Conservation (phyloP, 2,888 invertebrate genomes). For the Ptychoptera albimana region DNA sequence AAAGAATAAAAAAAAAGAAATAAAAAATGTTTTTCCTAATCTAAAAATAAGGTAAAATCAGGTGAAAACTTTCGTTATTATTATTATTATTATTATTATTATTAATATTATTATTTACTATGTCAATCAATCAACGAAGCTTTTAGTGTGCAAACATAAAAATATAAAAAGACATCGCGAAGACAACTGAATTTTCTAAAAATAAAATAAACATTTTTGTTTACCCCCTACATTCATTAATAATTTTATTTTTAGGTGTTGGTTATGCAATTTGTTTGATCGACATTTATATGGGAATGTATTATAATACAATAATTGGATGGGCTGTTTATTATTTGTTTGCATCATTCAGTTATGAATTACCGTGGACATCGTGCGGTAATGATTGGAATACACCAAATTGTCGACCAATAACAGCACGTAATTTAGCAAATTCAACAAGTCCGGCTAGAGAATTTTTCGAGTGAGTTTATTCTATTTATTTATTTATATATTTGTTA, state of each 20-base stretch:
- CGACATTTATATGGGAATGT: slow-evolving; percentile 91
- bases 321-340: slow-evolving; percentile 88
- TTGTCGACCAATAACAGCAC: slow-evolving; percentile 50
- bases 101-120: too few species aligned
- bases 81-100: neutral
- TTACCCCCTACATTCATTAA: neutral
- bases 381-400: slow-evolving; percentile 74
- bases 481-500: slow-evolving; percentile 5
- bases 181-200: neutral
- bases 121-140: neutral
- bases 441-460: slow-evolving; percentile 81
- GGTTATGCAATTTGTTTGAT: slow-evolving; percentile 94
- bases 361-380: slow-evolving; percentile 78
- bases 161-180: neutral
- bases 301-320: slow-evolving; percentile 93
- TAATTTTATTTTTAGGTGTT: slow-evolving; percentile 46
- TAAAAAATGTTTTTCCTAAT: too few species aligned
- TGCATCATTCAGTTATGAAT: slow-evolving; percentile 60
- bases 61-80: too few species aligned
- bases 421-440: slow-evolving; percentile 39
- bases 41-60: too few species aligned
- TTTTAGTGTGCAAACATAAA: neutral
- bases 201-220: neutral
- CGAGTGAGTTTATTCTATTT: slow-evolving; percentile 43
- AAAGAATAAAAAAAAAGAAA: too few species aligned